Evolutionary conservation across 2,797 vertebrate species (phyloP).

Genomic region (Hyperoplus immaculatus): DNA sequence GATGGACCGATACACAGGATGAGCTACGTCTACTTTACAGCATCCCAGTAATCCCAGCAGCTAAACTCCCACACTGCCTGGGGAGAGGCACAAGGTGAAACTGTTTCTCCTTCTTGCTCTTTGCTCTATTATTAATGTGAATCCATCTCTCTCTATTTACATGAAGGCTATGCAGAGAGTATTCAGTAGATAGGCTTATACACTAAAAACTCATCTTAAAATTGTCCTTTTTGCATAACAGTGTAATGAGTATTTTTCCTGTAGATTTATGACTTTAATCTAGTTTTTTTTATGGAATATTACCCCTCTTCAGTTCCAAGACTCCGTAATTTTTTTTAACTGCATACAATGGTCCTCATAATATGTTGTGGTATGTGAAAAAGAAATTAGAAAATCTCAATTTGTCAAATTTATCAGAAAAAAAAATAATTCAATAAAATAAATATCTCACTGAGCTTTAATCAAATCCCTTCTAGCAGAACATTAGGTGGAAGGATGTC

Average conservation of each 20-base stretch:
- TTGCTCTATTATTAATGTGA: background rate
- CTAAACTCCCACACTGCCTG: conserved; percentile 21
- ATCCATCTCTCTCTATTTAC: background rate
- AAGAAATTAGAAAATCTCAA: background rate
- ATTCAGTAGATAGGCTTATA: too few species aligned
- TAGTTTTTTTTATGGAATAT: too few species aligned
- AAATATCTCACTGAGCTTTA: background rate
- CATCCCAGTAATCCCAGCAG: conserved; percentile 59
- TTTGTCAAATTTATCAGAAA: background rate
- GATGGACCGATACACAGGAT: conserved; percentile 64
- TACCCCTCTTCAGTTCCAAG: too few species aligned
- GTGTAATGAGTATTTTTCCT: background rate
- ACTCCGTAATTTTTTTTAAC: too few species aligned
- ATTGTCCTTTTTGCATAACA: background rate
- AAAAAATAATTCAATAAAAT: background rate
- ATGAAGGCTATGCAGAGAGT: background rate
- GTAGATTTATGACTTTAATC: too few species aligned
- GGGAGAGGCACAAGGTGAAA: conserved; percentile 47
- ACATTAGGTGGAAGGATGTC: background rate
- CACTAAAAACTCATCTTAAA: background rate
- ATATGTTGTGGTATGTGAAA: background rate
- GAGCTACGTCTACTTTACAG: conserved; percentile 45
- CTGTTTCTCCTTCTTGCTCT: background rate
- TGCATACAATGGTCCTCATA: too few species aligned
- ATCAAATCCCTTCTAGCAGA: background rate